A percentile compares a stretch with the other conserved stretches of the same genome.
These are phyloP conservation scores for Sylvilagus floridanus DNA, from an alignment of 2,797 vertebrate species.

Conservation along the genomic window DNA sequence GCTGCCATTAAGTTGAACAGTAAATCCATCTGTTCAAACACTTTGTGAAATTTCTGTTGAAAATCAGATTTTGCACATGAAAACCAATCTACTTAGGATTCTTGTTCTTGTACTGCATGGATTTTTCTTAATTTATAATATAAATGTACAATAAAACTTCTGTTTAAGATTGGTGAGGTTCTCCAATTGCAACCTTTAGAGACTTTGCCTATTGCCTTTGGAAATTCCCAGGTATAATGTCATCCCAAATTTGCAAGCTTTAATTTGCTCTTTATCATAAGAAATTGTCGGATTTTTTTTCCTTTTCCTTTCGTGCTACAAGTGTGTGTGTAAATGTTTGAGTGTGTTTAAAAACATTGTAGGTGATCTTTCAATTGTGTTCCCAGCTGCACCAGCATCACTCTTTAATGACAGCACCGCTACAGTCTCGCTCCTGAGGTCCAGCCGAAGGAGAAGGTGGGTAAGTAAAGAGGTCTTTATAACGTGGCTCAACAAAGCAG, in stretches of 20 bases:
- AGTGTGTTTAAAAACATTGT: background rate
- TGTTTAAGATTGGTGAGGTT: conserved; percentile 55
- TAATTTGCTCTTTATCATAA: conserved; percentile 55
- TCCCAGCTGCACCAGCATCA: too few species aligned
- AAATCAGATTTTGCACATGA: conserved; percentile 52
- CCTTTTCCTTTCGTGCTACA: background rate
- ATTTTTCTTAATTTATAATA: conserved; percentile 72
- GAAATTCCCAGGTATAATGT: conserved; percentile 56
- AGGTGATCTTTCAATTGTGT: too few species aligned
- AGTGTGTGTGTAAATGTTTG: background rate
- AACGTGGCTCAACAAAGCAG: background rate
- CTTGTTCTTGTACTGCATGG: background rate
- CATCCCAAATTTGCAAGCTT: conserved; percentile 3
- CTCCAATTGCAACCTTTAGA: conserved; percentile 37
- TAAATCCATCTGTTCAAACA: conserved; percentile 50
- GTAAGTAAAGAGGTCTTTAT: background rate
- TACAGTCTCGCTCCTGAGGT: background rate
- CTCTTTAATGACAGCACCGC: background rate
- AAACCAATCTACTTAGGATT: conserved; percentile 42
- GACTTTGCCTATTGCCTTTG: conserved; percentile 40
- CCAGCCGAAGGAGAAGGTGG: background rate
- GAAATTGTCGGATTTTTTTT: conserved; percentile 30
- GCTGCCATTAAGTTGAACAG: conserved; percentile 58
- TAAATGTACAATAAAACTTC: background rate
- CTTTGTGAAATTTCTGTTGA: conserved; percentile 52